Evolutionary conservation across 2,797 vertebrate species (phyloP).

Genomic region (Percopsis omiscomaycus): DNA sequence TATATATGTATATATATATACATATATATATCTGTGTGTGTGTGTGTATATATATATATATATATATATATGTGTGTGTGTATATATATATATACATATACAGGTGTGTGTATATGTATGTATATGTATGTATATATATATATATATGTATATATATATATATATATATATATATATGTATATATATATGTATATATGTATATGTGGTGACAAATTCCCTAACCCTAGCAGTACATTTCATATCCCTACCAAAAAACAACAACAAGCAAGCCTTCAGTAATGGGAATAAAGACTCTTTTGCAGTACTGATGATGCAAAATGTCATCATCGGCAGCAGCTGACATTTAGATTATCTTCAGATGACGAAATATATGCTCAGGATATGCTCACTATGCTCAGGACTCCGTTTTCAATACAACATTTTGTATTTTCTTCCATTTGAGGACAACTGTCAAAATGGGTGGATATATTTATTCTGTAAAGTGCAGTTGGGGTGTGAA

Average conservation of each 20-base stretch:
- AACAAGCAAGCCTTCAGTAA: no score
- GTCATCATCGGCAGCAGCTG: constrained; percentile 12
- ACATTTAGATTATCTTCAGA: constrained; percentile 14
- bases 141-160: not conserved
- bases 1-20: no score
- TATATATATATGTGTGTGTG: no score
- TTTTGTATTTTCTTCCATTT: constrained; percentile 4
- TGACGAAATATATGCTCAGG: no score
- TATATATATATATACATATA: no score
- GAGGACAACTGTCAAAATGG: constrained; percentile 18
- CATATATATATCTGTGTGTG: no score
- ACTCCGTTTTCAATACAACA: no score
- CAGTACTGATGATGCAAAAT: not conserved
- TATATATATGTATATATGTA: not conserved
- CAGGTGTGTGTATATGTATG: not conserved
- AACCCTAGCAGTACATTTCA: no score
- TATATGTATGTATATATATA: not conserved
- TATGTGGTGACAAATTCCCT: not conserved
- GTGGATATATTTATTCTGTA: constrained; percentile 29
- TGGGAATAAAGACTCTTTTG: not conserved
- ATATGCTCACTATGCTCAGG: no score
- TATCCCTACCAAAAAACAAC: no score
- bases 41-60: no score
- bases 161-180: not conserved
- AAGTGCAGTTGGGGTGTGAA: constrained; percentile 23